Percentiles rank a stretch among this genome's conserved stretches.
Evolutionary conservation across 2,113 vertebrate genomes (phyloP).

Genomic region (Pimephales promelas): DNA sequence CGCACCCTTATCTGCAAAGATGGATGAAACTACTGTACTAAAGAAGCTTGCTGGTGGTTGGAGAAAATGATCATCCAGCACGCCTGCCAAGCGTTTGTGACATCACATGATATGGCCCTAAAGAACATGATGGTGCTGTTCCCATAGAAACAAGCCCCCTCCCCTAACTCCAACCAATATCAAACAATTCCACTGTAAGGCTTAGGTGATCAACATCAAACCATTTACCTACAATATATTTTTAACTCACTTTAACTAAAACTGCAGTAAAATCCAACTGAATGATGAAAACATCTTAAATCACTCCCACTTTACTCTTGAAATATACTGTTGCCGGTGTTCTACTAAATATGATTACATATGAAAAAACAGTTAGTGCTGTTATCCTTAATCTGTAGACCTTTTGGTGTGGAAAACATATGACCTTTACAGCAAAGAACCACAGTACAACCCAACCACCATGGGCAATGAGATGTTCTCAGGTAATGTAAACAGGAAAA

Average conservation of each 20-base stretch:
- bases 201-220: background rate
- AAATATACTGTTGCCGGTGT: background rate
- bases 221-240: background rate
- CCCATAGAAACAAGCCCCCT: constrained; percentile 41
- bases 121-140: constrained; percentile 39
- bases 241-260: background rate
- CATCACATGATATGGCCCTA: constrained; percentile 30
- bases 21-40: constrained; percentile 11
- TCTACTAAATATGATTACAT: background rate
- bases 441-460: constrained; percentile 9
- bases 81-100: constrained; percentile 19
- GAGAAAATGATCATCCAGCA: background rate
- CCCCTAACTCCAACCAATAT: background rate
- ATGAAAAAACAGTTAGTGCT: background rate
- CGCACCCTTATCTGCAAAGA: background rate
- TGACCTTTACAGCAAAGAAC: background rate
- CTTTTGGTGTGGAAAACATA: background rate
- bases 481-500: background rate
- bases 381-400: background rate
- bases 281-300: background rate
- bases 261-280: background rate
- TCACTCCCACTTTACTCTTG: background rate
- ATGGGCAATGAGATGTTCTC: background rate
- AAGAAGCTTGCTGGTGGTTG: background rate
- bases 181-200: constrained; percentile 29